phyloP scores from a whole-genome alignment of 2,888 invertebrate species.

The Anaspis maculata region DNA sequence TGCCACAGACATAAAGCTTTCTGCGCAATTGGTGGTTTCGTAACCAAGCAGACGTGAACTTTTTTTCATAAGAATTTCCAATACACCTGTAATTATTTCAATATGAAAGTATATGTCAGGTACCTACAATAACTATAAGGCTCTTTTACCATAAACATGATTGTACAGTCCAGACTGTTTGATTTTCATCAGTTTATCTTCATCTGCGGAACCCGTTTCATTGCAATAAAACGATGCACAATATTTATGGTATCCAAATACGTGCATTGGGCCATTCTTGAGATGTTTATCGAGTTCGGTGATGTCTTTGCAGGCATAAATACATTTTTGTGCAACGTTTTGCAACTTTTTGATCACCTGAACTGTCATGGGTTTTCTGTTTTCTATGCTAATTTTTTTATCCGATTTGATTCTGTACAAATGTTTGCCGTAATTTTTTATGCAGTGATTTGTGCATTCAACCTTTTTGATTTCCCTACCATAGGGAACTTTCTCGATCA shows the following conservation, averaged over 20 bases:
- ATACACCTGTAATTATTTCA: too few species aligned
- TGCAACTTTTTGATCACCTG: not conserved
- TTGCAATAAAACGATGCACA: not conserved
- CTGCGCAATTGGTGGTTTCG: not conserved
- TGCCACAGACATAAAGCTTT: not conserved
- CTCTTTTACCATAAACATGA: slow-evolving; percentile 1
- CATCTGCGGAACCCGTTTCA: not conserved
- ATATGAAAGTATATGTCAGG: too few species aligned
- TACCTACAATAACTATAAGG: too few species aligned
- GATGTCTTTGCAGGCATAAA: not conserved
- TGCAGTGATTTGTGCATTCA: too few species aligned
- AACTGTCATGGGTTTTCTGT: not conserved
- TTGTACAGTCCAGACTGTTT: not conserved
- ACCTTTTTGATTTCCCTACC: too few species aligned
- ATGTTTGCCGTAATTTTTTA: slow-evolving; percentile 1
- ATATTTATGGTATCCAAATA: not conserved
- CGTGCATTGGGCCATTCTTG: not conserved
- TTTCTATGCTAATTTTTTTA: not conserved
- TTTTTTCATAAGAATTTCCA: not conserved
- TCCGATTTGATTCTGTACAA: slow-evolving; percentile 1
- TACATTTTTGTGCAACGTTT: not conserved
- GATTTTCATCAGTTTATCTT: not conserved
- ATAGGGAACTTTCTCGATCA: too few species aligned
- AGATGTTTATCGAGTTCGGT: not conserved
- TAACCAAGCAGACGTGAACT: not conserved